Conservation (phyloP, 2,888 invertebrate species). For the Ophion costatus region DNA sequence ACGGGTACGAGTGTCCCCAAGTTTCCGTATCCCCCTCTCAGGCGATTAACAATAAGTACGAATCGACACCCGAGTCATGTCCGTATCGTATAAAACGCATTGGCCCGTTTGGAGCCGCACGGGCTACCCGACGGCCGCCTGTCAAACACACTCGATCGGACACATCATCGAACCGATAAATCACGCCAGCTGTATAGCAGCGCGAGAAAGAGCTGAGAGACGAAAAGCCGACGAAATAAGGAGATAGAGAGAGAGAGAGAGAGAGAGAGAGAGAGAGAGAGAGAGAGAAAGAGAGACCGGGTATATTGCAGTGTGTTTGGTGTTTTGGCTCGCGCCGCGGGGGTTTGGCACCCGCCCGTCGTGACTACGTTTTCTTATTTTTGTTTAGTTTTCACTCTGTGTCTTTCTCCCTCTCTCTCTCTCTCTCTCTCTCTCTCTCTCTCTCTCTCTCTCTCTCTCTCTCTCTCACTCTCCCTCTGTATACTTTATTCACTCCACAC, state of each 20-base stretch:
- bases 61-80: constrained; percentile 8
- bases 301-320: constrained; percentile 73
- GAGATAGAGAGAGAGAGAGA: constrained; percentile 36
- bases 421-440: constrained; percentile 7
- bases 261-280: constrained; percentile 21
- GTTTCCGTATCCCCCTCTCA: not conserved
- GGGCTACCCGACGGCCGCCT: constrained; percentile 44
- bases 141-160: constrained; percentile 71
- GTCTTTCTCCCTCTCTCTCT: constrained; percentile 40
- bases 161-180: constrained; percentile 78
- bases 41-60: not conserved
- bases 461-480: constrained; percentile 14
- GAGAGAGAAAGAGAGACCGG: constrained; percentile 36
- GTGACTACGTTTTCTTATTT: constrained; percentile 68
- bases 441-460: constrained; percentile 42
- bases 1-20: not conserved
- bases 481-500: constrained; percentile 37
- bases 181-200: constrained; percentile 70
- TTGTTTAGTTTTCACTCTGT: constrained; percentile 25
- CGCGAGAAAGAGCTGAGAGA: constrained; percentile 41
- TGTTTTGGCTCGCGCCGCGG: constrained; percentile 81
- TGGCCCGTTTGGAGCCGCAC: constrained; percentile 14
- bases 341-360: constrained; percentile 75
- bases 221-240: constrained; percentile 45
- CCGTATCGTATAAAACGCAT: constrained; percentile 32